phyloP scores from a whole-genome alignment of 2,113 vertebrate genomes.

The Stigmatopora nigra region DNA sequence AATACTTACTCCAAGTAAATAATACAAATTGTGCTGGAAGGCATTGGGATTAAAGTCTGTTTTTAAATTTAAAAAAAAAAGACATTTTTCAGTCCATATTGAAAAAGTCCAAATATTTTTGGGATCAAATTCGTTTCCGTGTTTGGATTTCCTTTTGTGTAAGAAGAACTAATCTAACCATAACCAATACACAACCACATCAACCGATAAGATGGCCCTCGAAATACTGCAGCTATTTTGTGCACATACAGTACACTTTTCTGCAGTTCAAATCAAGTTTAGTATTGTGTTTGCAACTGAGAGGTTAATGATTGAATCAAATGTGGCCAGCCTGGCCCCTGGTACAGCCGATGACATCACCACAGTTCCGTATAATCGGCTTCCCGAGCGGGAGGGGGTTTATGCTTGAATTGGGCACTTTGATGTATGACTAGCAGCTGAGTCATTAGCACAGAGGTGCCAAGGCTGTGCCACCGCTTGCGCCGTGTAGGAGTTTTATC shows the following conservation, averaged over 20 bases:
- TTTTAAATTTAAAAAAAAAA: neutral
- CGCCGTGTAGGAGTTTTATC: constrained; percentile 36
- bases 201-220: neutral
- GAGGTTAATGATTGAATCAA: constrained; percentile 11
- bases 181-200: neutral
- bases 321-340: constrained; percentile 11
- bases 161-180: neutral
- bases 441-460: constrained; percentile 36
- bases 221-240: neutral
- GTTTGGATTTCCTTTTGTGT: neutral
- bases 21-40: no score
- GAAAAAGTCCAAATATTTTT: neutral
- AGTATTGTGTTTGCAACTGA: constrained; percentile 4
- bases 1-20: no score
- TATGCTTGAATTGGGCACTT: constrained; percentile 25
- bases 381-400: constrained; percentile 27
- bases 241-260: neutral
- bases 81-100: neutral
- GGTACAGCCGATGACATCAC: constrained; percentile 39
- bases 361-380: constrained; percentile 41
- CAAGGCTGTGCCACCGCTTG: constrained; percentile 25
- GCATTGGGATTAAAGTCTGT: no score
- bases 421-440: constrained; percentile 48
- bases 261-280: neutral
- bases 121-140: neutral